Evolutionary conservation across 2,888 invertebrate genomes (phyloP).

Genomic region (Rhopalosiphum nymphaeae): DNA sequence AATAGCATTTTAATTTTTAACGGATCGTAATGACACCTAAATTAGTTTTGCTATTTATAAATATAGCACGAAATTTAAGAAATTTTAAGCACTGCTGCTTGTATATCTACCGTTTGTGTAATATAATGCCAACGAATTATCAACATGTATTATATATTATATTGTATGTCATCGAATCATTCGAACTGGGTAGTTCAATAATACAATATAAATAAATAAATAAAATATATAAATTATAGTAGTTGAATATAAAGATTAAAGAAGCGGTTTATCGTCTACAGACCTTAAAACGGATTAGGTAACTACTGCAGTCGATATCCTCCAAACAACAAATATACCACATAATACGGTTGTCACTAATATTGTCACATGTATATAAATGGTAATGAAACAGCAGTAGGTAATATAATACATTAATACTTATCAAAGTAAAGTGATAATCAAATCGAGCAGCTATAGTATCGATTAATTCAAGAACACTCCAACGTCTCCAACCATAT

Average conservation of each 20-base stretch:
- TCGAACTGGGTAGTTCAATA: neutral
- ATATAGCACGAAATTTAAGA: neutral
- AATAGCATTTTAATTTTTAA: neutral
- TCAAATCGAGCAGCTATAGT: neutral
- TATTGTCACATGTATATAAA: neutral
- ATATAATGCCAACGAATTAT: neutral
- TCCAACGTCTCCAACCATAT: neutral
- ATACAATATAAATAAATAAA: neutral
- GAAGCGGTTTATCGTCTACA: conserved; percentile 6
- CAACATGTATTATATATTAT: neutral
- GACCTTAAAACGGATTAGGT: neutral
- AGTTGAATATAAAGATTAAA: neutral
- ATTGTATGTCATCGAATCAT: neutral
- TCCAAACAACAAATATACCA: neutral
- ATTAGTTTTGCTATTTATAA: neutral
- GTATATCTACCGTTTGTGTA: neutral
- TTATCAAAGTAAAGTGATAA: neutral
- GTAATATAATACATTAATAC: neutral
- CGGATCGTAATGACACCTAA: neutral
- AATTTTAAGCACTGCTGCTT: neutral
- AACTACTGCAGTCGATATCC: neutral
- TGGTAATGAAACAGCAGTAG: neutral
- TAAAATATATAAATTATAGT: neutral
- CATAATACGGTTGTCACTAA: neutral
- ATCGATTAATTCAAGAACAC: neutral